phyloP scores from a whole-genome alignment of 2,797 vertebrate species.

The Melanogrammus aeglefinus region DNA sequence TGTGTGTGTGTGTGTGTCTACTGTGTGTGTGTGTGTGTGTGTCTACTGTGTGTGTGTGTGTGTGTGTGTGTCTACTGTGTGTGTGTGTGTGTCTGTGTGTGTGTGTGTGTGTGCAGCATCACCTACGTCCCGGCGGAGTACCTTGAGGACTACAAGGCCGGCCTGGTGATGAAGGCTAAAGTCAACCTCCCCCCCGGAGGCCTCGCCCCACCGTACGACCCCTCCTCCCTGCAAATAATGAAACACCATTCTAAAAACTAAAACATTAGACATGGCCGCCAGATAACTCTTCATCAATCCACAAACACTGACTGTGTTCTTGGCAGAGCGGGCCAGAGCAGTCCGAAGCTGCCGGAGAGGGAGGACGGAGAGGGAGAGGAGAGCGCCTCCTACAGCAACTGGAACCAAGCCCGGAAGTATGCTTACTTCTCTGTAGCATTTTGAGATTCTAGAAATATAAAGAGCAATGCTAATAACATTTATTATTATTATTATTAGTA shows the following conservation, averaged over 20 bases:
- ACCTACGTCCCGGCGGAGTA: conserved; percentile 90
- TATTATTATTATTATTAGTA: too few relatives aligned
- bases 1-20: too few relatives aligned
- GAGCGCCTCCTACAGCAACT: conserved; percentile 85
- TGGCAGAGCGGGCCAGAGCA: conserved; percentile 54
- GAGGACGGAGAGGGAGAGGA: conserved; percentile 99
- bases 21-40: too few relatives aligned
- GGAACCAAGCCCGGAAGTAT: conserved; percentile 92
- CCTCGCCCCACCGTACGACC: conserved; percentile 50
- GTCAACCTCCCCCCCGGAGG: conserved; percentile 60
- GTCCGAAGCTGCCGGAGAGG: conserved; percentile 89
- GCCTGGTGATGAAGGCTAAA: conserved; percentile 68
- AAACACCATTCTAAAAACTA: neutral
- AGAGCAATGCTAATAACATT: too few relatives aligned
- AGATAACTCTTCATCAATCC: too few relatives aligned
- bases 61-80: too few relatives aligned
- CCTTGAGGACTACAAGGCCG: conserved; percentile 86
- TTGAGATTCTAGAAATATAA: too few relatives aligned
- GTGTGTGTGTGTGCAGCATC: conserved; percentile 78
- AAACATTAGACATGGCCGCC: neutral
- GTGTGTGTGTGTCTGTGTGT: conserved; percentile 21
- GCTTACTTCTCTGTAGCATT: too few relatives aligned
- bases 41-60: too few relatives aligned
- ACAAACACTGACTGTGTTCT: neutral
- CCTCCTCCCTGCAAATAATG: neutral